phyloP scores from a whole-genome alignment of 2,113 vertebrate genomes.

The Lates calcarifer region DNA sequence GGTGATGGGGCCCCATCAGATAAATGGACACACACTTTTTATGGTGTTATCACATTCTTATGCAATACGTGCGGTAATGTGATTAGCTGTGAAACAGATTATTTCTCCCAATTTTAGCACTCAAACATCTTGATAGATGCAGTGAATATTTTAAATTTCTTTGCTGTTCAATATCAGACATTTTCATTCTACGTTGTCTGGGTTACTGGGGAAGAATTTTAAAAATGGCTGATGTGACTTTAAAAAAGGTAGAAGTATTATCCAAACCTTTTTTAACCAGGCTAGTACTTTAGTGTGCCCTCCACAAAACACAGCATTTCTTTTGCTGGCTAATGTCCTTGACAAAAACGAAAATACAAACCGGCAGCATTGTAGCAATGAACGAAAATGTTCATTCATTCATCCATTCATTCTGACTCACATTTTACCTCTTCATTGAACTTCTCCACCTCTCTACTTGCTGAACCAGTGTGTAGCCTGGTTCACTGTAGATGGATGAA shows the following conservation, averaged over 20 bases:
- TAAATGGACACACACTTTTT: neutral
- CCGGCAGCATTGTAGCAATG: neutral
- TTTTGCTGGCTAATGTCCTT: constrained; percentile 12
- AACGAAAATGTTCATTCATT: neutral
- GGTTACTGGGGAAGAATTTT: neutral
- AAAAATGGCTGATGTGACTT: neutral
- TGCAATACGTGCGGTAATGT: neutral
- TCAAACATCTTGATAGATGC: neutral
- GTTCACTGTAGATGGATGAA: neutral
- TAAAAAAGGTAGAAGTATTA: neutral
- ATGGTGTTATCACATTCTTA: neutral
- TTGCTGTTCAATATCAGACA: neutral
- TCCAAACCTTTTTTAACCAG: neutral
- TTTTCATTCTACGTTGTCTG: neutral
- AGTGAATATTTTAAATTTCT: neutral
- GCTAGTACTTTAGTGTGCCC: neutral
- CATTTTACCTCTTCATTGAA: neutral
- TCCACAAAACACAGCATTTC: neutral
- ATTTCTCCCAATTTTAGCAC: neutral
- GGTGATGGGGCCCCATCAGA: neutral
- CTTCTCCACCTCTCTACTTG: neutral
- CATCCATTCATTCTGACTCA: neutral
- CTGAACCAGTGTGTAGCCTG: neutral
- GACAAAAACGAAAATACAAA: neutral
- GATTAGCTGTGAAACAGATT: neutral